These are phyloP conservation scores for Lathamus discolor DNA, from an alignment of 2,113 vertebrate species.

Conservation along the genomic window DNA sequence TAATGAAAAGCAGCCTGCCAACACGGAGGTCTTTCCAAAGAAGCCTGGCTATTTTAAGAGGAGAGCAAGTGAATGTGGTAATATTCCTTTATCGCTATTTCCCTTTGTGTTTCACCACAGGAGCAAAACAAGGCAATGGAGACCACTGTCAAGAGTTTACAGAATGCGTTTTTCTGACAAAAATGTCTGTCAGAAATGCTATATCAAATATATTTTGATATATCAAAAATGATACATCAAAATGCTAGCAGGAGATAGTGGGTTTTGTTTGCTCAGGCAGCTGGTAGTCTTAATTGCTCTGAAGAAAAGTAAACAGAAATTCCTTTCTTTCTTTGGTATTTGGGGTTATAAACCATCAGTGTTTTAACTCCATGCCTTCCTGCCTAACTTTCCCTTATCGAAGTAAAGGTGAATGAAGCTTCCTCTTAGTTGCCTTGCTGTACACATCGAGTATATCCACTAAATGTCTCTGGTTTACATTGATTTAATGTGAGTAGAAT, in stretches of 20 bases:
- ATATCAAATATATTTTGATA: neutral
- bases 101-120: neutral
- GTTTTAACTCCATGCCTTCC: neutral
- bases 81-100: neutral
- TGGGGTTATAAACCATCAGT: neutral
- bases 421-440: neutral
- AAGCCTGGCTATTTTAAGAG: neutral
- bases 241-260: neutral
- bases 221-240: neutral
- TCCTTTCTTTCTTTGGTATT: neutral
- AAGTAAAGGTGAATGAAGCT: neutral
- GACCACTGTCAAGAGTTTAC: constrained; percentile 2
- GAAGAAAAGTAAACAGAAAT: neutral
- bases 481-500: neutral
- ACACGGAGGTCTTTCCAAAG: neutral
- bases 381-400: neutral
- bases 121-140: neutral
- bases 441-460: neutral
- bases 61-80: neutral
- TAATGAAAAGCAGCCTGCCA: constrained; percentile 21
- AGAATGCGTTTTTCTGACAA: neutral
- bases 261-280: neutral
- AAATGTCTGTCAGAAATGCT: neutral
- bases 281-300: constrained; percentile 7
- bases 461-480: neutral